Conservation (phyloP, 2,888 invertebrate species). For the Chymomyza fuscimana region DNA sequence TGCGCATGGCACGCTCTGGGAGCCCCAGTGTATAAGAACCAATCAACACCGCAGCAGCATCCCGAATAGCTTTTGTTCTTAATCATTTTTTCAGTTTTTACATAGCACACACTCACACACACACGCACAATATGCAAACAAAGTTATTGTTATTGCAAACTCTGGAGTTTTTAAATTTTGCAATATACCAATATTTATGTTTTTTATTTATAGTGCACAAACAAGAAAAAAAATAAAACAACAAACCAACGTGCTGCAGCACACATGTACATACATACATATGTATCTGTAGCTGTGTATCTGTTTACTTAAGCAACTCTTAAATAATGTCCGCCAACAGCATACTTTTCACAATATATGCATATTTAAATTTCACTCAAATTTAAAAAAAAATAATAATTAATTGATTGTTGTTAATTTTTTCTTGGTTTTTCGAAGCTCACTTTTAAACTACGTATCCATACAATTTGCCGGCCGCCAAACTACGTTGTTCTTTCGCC, state of each 20-base stretch:
- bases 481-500: slow-evolving; percentile 48
- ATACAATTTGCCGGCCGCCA: slow-evolving; percentile 41
- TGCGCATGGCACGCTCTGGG: slow-evolving; percentile 55
- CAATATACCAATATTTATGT: neutral
- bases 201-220: neutral
- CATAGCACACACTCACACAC: neutral
- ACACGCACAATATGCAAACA: neutral
- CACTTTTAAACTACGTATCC: slow-evolving; percentile 31
- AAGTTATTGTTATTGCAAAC: neutral
- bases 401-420: neutral
- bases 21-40: neutral
- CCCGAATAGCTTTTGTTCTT: slow-evolving; percentile 1
- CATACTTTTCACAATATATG: neutral
- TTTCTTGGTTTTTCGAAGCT: slow-evolving; percentile 13
- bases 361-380: neutral
- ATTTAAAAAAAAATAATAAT: neutral
- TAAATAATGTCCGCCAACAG: neutral
- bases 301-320: neutral
- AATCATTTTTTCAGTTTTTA: neutral
- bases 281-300: neutral
- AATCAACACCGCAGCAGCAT: neutral
- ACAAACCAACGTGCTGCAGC: neutral
- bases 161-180: neutral
- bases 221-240: neutral
- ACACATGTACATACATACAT: too few relatives aligned